Conservation (phyloP, 2,888 invertebrate genomes). For the Blera fallax region DNA sequence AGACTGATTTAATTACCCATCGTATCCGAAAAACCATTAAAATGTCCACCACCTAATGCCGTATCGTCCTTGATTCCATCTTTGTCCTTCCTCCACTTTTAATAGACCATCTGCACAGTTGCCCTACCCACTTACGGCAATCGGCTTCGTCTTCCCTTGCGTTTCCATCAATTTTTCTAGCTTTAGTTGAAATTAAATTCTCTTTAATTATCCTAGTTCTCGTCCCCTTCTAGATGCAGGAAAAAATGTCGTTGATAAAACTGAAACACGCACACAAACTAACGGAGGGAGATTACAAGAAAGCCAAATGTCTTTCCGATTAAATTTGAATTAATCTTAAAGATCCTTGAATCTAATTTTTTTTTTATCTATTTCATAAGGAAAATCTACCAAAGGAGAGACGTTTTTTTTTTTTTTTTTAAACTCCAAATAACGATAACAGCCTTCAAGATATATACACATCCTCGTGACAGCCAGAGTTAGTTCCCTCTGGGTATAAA, state of each 20-base stretch:
- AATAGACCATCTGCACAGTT: constrained; percentile 48
- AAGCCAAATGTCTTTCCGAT: constrained; percentile 21
- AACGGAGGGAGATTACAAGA: not conserved
- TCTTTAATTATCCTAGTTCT: constrained; percentile 28
- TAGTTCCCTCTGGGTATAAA: not conserved
- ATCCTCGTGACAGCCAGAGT: not conserved
- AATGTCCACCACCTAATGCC: constrained; percentile 36
- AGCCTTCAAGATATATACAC: not conserved
- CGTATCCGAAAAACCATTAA: constrained; percentile 53
- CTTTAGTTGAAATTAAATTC: constrained; percentile 37
- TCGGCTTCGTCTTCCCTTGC: not conserved
- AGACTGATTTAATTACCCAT: constrained; percentile 53
- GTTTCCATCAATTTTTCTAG: constrained; percentile 35
- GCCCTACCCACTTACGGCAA: not conserved
- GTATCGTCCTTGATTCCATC: constrained; percentile 40
- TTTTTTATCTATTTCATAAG: not conserved
- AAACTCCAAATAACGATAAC: constrained; percentile 4
- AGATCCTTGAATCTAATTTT: constrained; percentile 17
- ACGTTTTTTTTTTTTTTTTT: no score
- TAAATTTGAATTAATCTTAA: constrained; percentile 38
- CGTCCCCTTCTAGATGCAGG: not conserved
- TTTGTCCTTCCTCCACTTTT: not conserved
- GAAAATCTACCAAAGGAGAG: not conserved
- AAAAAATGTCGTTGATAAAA: not conserved
- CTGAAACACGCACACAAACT: not conserved